Evolutionary conservation across 2,797 vertebrate genomes (phyloP).

Genomic region (Ibycter americanus): DNA sequence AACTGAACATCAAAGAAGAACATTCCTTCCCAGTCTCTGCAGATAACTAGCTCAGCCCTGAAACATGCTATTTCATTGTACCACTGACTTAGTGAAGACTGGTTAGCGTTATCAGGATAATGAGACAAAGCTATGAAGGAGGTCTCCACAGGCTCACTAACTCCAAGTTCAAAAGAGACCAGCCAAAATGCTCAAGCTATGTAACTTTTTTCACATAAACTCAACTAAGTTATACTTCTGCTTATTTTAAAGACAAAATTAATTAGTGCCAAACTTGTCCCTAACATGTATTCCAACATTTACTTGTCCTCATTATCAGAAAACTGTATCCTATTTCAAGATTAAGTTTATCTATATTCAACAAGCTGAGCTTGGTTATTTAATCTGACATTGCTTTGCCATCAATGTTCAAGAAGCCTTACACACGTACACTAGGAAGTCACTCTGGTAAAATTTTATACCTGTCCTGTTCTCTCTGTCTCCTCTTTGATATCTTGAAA

Average conservation of each 20-base stretch:
- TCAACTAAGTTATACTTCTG: neutral
- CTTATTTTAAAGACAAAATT: neutral
- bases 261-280: neutral
- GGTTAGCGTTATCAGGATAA: neutral
- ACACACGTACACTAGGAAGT: neutral
- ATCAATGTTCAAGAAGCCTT: neutral
- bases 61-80: slow-evolving; percentile 7
- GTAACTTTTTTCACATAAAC: accelerated
- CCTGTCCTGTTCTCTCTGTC: neutral
- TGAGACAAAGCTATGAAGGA: neutral
- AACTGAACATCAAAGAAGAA: slow-evolving; percentile 18
- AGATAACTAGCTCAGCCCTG: neutral
- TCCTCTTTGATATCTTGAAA: neutral
- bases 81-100: neutral
- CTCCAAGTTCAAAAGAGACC: neutral
- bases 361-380: neutral
- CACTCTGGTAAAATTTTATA: neutral
- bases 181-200: neutral
- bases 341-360: neutral
- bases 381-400: neutral
- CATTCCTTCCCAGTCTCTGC: neutral
- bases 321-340: neutral
- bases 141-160: neutral
- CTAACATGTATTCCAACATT: accelerated
- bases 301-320: neutral